Evolutionary conservation across 2,797 vertebrate genomes (phyloP).

Genomic region (Acanthurus tractus): DNA sequence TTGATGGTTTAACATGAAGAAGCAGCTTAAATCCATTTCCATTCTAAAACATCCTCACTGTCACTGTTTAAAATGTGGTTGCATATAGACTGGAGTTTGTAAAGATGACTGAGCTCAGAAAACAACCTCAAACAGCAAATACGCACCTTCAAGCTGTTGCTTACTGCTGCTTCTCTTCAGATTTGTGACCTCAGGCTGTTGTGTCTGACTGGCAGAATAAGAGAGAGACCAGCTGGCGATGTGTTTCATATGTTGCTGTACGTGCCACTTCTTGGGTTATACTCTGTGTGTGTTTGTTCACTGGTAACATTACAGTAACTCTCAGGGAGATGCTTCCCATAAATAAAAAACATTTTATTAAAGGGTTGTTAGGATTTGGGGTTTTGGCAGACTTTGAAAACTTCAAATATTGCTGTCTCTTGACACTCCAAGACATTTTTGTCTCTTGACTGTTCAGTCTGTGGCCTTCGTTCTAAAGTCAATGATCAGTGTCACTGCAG

Average conservation of each 20-base stretch:
- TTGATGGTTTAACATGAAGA: background rate
- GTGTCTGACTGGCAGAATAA: conserved; percentile 3
- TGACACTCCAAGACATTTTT: too few species aligned
- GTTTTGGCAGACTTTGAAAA: too few species aligned
- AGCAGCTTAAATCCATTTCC: too few species aligned
- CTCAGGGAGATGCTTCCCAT: too few species aligned
- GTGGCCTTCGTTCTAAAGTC: too few species aligned
- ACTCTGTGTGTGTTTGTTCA: background rate
- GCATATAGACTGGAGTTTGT: background rate
- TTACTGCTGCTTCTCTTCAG: background rate
- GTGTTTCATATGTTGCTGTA: conserved; percentile 15
- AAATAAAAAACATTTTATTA: too few species aligned
- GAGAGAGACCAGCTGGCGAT: background rate
- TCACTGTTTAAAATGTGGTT: too few species aligned
- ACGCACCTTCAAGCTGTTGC: conserved; percentile 17
- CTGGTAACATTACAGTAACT: background rate
- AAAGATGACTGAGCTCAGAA: conserved; percentile 12
- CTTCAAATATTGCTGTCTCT: too few species aligned
- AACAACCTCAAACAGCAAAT: conserved; percentile 20
- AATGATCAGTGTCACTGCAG: too few species aligned
- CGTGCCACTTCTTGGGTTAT: background rate
- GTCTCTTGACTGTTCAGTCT: too few species aligned
- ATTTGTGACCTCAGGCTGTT: conserved; percentile 13
- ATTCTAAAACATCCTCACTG: too few species aligned
- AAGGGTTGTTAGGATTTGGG: too few species aligned